phyloP scores from a whole-genome alignment of 2,888 invertebrate genomes.

The Proisotoma minuta region DNA sequence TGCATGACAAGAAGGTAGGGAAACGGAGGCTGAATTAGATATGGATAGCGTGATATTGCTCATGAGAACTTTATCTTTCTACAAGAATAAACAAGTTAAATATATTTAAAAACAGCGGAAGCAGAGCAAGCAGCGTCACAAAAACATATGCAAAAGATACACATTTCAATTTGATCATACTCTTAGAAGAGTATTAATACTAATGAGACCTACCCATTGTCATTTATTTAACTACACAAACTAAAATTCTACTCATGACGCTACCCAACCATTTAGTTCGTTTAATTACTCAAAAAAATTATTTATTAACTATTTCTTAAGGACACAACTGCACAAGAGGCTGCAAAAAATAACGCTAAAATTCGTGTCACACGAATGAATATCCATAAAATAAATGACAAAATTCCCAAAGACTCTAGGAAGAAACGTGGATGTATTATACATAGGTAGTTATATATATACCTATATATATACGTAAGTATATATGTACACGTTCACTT shows the following conservation, averaged over 20 bases:
- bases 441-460: not conserved
- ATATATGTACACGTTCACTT: not conserved
- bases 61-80: conserved; percentile 15
- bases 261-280: not conserved
- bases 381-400: too few relatives aligned
- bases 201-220: not conserved
- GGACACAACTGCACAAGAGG: too few relatives aligned
- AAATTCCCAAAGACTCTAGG: too few relatives aligned
- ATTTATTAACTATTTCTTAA: too few relatives aligned
- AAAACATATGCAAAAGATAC: too few relatives aligned
- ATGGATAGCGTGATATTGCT: conserved; percentile 9
- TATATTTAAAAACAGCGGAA: not conserved
- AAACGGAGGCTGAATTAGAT: not conserved
- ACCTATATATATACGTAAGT: not conserved
- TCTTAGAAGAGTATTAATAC: not conserved
- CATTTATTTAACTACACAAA: not conserved
- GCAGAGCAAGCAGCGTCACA: conserved; percentile 2
- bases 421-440: too few relatives aligned
- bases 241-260: not conserved
- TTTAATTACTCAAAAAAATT: too few relatives aligned
- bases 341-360: too few relatives aligned
- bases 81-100: conserved; percentile 2
- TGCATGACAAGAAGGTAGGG: conserved; percentile 1
- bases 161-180: conserved; percentile 1
- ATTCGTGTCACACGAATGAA: too few relatives aligned